phyloP scores from a whole-genome alignment of 1,140 invertebrate species.

The Bactericera cockerelli region DNA sequence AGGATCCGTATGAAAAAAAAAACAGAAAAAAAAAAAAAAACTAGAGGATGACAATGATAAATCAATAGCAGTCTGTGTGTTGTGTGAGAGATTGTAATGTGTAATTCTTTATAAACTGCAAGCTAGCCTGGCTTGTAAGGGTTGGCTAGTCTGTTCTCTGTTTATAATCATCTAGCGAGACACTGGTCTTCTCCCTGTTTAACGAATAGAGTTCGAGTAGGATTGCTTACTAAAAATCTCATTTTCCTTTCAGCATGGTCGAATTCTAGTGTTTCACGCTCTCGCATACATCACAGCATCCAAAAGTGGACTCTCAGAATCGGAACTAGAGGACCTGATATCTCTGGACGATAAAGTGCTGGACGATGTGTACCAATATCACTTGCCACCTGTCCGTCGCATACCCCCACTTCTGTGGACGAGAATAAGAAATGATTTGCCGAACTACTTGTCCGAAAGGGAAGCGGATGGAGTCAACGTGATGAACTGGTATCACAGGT shows the following conservation, averaged over 20 bases:
- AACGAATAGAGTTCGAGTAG: too few relatives aligned
- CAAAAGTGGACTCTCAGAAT: constrained; percentile 81
- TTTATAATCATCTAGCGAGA: too few relatives aligned
- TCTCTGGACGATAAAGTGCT: constrained; percentile 82
- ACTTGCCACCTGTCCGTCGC: constrained; percentile 83
- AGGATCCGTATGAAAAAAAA: too few relatives aligned
- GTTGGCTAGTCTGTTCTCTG: too few relatives aligned
- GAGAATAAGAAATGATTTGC: constrained; percentile 81
- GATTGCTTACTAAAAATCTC: too few relatives aligned
- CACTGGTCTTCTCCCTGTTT: too few relatives aligned
- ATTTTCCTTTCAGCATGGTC: constrained; percentile 70
- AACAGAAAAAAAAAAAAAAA: too few relatives aligned
- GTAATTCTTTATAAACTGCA: too few relatives aligned
- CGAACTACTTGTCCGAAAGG: constrained; percentile 87
- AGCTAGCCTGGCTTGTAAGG: too few relatives aligned
- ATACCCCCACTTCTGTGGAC: constrained; percentile 95
- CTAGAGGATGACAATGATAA: too few relatives aligned
- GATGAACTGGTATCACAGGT: constrained; percentile 89
- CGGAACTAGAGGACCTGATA: constrained; percentile 86
- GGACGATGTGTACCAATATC: constrained; percentile 97
- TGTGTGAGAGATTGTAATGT: too few relatives aligned
- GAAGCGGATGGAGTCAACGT: constrained; percentile 95
- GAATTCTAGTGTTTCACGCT: constrained; percentile 82
- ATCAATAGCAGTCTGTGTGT: too few relatives aligned
- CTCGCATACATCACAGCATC: constrained; percentile 88